Base-by-base conservation (phyloP, 2,888 invertebrate species). In the Plusia festucae region DNA sequence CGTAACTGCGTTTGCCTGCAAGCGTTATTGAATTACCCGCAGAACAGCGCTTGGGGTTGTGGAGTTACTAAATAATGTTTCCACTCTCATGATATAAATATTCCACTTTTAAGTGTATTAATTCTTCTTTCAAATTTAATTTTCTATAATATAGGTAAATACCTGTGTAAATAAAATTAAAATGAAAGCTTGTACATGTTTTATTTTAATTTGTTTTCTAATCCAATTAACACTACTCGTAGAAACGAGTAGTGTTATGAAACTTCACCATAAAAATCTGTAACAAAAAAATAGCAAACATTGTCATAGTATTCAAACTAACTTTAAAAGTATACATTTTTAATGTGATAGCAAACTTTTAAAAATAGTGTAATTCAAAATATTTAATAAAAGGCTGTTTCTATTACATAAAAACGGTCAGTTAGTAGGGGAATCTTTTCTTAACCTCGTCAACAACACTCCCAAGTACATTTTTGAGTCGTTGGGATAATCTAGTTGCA, bases 1-100 rank as follows among this genome's bases (percentile, higher is more conserved):
- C 88, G 90, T 93, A 94, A 94, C 94, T 92, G 89, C 90, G 90
- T 94, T 93, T 90, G 86, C 90, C 91, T 93, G 92, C 93, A 91
- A 93, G 91, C 93, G 89, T 91, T 94, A 94, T 94, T 91, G 89
- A 92, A 91, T 94, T 93, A 93, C 91, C 68, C 85, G 83, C 85
- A 81, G 88, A 85, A 85, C 87, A 86, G 86, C 85, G 88, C 86
- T 86, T 79, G 83, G 87, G 85, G 88, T 83, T 84, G 86, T 79
- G 70, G 84, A 88, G 86, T 82, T 85, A 83, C 83, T 82, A 87
- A 88, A 88, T 85, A 86, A 82, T 78, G 76, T 79, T 82, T 73
- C 70, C 79, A 78, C 67, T 66, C 53, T 24, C 52, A 65, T 68
- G 66, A 68, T 64, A 68, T 30, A 63, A 30, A 71, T 62, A 69